Conservation (phyloP, 2,113 vertebrate genomes). For the Cairina moschata region DNA sequence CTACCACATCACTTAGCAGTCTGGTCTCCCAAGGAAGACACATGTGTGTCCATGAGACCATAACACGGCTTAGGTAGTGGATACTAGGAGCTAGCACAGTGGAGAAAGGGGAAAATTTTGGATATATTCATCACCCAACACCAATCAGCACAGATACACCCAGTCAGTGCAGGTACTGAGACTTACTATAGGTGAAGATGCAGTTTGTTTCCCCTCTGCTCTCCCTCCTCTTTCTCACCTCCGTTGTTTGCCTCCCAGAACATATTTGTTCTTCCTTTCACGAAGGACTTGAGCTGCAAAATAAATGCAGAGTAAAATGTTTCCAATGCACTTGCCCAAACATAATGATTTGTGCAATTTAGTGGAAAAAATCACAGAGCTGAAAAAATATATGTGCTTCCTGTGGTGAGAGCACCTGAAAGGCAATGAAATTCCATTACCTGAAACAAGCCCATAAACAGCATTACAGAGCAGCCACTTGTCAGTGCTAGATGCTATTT, state of each 20-base stretch:
- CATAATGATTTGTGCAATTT: conserved; percentile 32
- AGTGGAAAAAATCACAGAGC: conserved; percentile 56
- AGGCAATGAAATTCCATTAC: conserved; percentile 58
- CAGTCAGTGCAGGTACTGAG: background rate
- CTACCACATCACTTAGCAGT: background rate
- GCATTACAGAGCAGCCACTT: conserved; percentile 57
- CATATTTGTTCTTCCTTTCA: background rate
- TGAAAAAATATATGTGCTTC: conserved; percentile 49
- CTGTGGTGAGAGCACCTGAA: conserved; percentile 49
- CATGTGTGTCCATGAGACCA: rapidly evolving
- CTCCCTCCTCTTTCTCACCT: background rate
- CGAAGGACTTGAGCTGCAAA: conserved; percentile 5
- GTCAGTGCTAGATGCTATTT: conserved; percentile 65
- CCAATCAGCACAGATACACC: background rate
- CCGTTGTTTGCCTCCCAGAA: background rate
- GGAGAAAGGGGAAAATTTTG: background rate
- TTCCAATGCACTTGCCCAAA: conserved; percentile 60
- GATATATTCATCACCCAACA: background rate
- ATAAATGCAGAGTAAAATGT: conserved; percentile 30
- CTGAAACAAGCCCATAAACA: conserved; percentile 55
- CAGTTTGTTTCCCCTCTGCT: background rate
- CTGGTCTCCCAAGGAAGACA: background rate
- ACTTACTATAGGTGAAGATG: background rate
- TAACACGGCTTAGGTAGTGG: background rate
- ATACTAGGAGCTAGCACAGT: background rate